Percentiles rank a stretch among this genome's conserved stretches.
These are phyloP conservation scores for Stenolophus ochropezus DNA, from an alignment of 2,888 invertebrate genomes.

Conservation along the genomic window DNA sequence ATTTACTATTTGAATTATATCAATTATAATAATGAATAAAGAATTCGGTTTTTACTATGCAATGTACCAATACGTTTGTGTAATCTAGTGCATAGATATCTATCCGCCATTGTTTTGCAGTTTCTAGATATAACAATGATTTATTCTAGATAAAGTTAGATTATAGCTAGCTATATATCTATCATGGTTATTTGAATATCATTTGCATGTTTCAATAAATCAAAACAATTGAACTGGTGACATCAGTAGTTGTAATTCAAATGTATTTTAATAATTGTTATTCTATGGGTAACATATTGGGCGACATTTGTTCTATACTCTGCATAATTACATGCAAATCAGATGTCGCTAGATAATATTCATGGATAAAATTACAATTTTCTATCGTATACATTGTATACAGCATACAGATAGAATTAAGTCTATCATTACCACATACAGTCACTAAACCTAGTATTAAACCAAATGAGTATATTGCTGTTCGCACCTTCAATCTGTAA, in stretches of 20 bases:
- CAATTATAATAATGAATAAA: too few species aligned
- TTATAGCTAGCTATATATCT: constrained; percentile 2
- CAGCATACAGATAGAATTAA: too few species aligned
- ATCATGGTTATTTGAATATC: constrained; percentile 25
- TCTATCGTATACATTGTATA: not conserved
- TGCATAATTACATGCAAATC: not conserved
- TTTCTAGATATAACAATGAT: not conserved
- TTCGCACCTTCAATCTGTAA: too few species aligned
- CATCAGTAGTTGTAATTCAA: constrained; percentile 18
- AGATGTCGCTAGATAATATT: not conserved
- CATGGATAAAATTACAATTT: not conserved
- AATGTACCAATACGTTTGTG: too few species aligned
- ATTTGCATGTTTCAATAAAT: constrained; percentile 32
- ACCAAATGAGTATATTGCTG: too few species aligned
- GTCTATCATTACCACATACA: too few species aligned
- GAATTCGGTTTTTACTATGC: too few species aligned
- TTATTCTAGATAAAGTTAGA: not conserved
- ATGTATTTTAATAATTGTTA: not conserved
- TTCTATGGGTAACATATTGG: not conserved
- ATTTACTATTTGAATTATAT: too few species aligned
- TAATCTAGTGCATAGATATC: too few species aligned
- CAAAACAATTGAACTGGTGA: constrained; percentile 31
- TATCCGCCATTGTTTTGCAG: not conserved
- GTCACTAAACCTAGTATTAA: too few species aligned
- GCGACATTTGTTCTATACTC: not conserved